Percentiles rank a stretch among this genome's conserved stretches.
Evolutionary conservation across 2,113 vertebrate genomes (phyloP).

Genomic region (Pseudois nayaur): DNA sequence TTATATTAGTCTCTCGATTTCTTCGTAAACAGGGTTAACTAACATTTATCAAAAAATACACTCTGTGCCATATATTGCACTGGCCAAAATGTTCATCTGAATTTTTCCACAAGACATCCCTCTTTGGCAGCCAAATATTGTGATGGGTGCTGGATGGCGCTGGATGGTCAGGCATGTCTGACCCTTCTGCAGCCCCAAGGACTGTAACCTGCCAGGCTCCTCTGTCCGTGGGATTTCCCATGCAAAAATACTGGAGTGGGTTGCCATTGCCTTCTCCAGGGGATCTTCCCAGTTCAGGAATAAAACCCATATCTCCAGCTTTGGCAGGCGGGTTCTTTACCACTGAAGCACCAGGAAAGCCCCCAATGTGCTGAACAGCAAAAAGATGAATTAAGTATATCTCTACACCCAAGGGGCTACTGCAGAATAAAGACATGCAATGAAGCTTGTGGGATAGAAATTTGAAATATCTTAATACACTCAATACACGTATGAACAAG

Average conservation of each 20-base stretch:
- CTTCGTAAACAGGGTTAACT: background rate
- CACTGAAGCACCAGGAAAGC: background rate
- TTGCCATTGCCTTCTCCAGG: background rate
- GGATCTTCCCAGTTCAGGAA: background rate
- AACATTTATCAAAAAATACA: background rate
- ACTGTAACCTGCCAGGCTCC: background rate
- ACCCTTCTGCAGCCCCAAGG: background rate
- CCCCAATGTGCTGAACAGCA: background rate
- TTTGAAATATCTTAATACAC: background rate
- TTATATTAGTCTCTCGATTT: background rate
- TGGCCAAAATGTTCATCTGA: background rate
- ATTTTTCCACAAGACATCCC: background rate
- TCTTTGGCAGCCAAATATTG: background rate
- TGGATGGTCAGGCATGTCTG: background rate
- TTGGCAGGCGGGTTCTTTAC: background rate
- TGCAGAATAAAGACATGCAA: background rate
- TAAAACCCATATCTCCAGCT: background rate
- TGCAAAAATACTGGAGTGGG: background rate
- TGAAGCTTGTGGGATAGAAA: background rate
- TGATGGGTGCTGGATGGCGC: accelerated
- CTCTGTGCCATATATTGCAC: background rate
- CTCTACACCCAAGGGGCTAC: background rate
- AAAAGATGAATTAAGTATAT: background rate
- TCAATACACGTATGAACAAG: background rate
- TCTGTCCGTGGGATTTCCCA: background rate